Evolutionary conservation across 2,113 vertebrate species (phyloP).

Genomic region (Burhinus bistriatus): DNA sequence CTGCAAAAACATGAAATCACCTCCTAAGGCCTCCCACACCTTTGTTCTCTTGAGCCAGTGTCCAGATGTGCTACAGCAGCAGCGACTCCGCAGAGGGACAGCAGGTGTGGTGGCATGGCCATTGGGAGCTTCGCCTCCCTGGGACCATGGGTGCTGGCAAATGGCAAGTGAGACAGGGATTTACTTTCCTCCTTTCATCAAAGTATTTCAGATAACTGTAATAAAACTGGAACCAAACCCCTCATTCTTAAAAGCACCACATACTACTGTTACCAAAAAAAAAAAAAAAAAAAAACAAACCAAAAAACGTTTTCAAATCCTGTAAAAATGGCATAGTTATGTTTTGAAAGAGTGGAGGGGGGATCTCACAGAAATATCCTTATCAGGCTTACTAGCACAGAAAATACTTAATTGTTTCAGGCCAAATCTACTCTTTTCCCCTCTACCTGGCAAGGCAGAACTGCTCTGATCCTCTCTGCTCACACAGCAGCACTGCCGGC

Average conservation of each 20-base stretch:
- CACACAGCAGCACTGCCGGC: accelerated
- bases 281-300: too few relatives aligned
- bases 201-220: background rate
- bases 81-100: background rate
- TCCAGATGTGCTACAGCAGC: background rate
- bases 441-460: background rate
- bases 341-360: background rate
- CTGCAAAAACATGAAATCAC: background rate
- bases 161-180: background rate
- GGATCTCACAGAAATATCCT: background rate
- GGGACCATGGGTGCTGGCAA: accelerated
- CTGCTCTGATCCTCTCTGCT: background rate
- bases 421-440: background rate
- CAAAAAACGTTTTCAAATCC: background rate
- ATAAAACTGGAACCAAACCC: background rate
- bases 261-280: accelerated
- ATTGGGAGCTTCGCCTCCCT: background rate
- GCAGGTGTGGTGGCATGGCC: background rate
- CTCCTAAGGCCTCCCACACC: background rate
- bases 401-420: background rate
- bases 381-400: background rate
- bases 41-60: background rate
- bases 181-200: background rate
- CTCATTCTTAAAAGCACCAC: background rate
- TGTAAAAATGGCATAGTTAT: background rate